These are phyloP conservation scores for Phenganax stokvisi DNA, from an alignment of 92 coral and sea anemone species.

Conservation along the genomic window DNA sequence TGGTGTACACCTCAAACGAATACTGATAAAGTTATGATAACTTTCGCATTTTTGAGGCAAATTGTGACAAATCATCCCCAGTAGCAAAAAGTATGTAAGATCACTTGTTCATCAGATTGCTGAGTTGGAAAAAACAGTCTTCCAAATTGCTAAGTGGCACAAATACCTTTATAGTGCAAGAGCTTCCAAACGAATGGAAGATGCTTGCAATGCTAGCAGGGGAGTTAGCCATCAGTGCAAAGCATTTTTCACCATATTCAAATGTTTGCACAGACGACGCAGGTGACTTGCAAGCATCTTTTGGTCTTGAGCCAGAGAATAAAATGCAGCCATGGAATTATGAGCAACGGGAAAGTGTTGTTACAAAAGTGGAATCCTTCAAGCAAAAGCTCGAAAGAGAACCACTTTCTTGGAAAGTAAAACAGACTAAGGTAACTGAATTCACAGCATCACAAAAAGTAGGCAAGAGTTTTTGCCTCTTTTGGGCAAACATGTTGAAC, in stretches of 20 bases:
- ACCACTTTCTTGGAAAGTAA: conserved; percentile 29
- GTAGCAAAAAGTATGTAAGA: neutral
- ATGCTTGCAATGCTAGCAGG: conserved; percentile 15
- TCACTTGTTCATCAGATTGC: conserved; percentile 39
- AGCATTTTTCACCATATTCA: conserved; percentile 38
- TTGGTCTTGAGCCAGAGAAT: conserved; percentile 15
- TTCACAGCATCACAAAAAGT: conserved; percentile 48
- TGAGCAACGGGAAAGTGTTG: conserved; percentile 41
- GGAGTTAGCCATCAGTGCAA: conserved; percentile 30
- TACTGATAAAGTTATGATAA: conserved; percentile 18
- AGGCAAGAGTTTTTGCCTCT: conserved; percentile 50
- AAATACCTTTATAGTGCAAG: conserved; percentile 25
- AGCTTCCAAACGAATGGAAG: neutral
- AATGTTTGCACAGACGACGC: conserved; percentile 36
- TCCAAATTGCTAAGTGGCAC: conserved; percentile 34
- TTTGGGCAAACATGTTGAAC: conserved; percentile 41
- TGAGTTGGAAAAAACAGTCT: conserved; percentile 36
- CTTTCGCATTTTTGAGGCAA: conserved; percentile 5
- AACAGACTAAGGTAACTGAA: conserved; percentile 47
- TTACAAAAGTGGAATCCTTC: conserved; percentile 43
- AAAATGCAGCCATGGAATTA: conserved; percentile 47
- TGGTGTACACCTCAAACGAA: too few relatives aligned
- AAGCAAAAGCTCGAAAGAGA: conserved; percentile 36
- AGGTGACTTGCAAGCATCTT: conserved; percentile 26
- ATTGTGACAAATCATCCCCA: neutral